phyloP scores from a whole-genome alignment of 2,888 invertebrate genomes.

The Balanococcus diminutus region DNA sequence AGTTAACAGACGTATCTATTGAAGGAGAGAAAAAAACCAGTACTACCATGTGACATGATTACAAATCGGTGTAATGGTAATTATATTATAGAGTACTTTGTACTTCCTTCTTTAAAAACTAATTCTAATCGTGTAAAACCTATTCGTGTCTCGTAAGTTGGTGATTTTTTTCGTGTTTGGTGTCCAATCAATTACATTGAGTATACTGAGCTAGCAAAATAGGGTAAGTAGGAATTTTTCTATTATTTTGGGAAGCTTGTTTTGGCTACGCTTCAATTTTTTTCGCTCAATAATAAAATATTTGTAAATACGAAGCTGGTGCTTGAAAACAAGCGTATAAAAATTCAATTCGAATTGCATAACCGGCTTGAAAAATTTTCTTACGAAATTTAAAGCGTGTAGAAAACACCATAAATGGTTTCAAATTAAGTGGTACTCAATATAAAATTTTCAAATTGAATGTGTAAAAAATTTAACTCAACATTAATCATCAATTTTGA shows the following conservation, averaged over 20 bases:
- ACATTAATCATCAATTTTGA: too few relatives aligned
- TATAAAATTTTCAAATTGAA: too few relatives aligned
- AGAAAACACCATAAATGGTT: not conserved
- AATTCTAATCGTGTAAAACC: not conserved
- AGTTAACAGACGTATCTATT: not conserved
- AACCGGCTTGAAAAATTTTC: not conserved
- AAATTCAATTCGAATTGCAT: not conserved
- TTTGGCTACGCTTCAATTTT: not conserved
- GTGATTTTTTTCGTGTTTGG: not conserved
- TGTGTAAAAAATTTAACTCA: too few relatives aligned
- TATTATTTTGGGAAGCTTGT: slow-evolving; percentile 32
- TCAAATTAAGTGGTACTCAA: too few relatives aligned
- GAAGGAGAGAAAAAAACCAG: not conserved
- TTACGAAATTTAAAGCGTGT: not conserved
- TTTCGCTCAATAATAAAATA: not conserved
- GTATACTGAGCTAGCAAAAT: not conserved
- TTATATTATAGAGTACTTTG: not conserved
- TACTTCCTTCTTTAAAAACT: not conserved
- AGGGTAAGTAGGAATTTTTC: not conserved
- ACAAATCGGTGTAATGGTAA: not conserved
- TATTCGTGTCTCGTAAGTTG: not conserved
- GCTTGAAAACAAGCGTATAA: not conserved
- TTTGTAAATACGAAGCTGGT: not conserved
- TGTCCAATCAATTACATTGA: not conserved
- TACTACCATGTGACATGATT: not conserved